Evolutionary conservation across 2,113 vertebrate genomes (phyloP).

Genomic region (Ceyx cyanopectus): DNA sequence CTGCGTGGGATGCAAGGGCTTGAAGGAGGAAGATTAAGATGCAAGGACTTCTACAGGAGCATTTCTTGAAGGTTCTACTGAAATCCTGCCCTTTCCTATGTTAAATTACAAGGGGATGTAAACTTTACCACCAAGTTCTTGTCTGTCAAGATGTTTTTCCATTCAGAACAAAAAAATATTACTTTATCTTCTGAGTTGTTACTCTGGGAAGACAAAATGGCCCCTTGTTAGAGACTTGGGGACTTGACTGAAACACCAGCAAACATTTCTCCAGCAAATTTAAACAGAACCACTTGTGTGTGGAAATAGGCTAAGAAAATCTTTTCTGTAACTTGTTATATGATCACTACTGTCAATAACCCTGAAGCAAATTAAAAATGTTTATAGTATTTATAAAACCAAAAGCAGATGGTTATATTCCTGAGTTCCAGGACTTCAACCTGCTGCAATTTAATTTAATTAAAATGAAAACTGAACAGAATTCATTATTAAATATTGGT

Average conservation of each 20-base stretch:
- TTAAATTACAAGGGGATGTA: background rate
- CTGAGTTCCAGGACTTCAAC: constrained; percentile 68
- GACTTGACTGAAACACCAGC: background rate
- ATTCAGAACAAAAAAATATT: background rate
- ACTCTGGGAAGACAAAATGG: constrained; percentile 52
- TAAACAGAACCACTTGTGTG: constrained; percentile 29
- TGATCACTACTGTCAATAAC: constrained; percentile 65
- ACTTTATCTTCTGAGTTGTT: background rate
- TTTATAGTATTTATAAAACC: constrained; percentile 57
- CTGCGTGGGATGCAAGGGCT: background rate
- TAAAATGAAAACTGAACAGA: constrained; percentile 72
- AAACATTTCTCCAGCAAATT: constrained; percentile 51
- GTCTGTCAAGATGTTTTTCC: background rate
- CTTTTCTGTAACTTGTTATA: constrained; percentile 48
- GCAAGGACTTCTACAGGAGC: background rate
- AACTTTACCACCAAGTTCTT: background rate
- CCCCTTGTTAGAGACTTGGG: background rate
- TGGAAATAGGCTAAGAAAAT: constrained; percentile 55
- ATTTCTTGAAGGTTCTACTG: background rate
- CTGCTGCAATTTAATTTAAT: constrained; percentile 72
- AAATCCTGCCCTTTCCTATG: background rate
- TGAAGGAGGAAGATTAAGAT: background rate
- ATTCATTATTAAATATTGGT: constrained; percentile 73
- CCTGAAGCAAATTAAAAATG: constrained; percentile 69
- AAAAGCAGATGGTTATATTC: constrained; percentile 70